phyloP scores from a whole-genome alignment of 2,113 vertebrate species.

The Ahaetulla prasina region DNA sequence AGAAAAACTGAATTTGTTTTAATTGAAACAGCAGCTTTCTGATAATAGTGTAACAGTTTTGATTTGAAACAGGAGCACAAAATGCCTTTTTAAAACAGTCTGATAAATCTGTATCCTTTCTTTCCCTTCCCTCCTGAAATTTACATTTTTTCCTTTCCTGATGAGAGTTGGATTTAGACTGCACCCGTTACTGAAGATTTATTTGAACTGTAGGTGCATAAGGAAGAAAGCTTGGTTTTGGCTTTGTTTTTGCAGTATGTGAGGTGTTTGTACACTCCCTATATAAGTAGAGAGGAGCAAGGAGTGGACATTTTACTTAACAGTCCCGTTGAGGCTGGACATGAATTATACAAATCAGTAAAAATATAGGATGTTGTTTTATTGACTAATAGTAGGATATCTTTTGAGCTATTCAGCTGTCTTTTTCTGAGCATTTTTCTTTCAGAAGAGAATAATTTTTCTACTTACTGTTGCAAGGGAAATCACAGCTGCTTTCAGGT shows the following conservation, averaged over 20 bases:
- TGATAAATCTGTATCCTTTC: constrained; percentile 34
- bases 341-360: constrained; percentile 10
- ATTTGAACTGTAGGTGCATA: not conserved
- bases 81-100: constrained; percentile 72
- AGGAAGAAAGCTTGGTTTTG: not conserved
- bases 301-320: not conserved
- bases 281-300: too few species aligned
- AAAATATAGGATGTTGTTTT: not conserved
- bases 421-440: not conserved
- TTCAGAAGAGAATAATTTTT: not conserved
- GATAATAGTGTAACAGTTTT: constrained; percentile 32
- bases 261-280: not conserved
- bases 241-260: not conserved
- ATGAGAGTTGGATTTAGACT: constrained; percentile 49
- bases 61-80: constrained; percentile 71
- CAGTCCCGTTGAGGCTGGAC: not conserved
- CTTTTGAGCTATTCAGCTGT: not conserved
- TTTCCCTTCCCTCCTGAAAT: not conserved
- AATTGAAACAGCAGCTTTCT: constrained; percentile 32
- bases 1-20: constrained; percentile 55
- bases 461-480: not conserved
- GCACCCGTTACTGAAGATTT: constrained; percentile 47
- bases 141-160: constrained; percentile 32
- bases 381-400: not conserved
- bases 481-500: not conserved